Evolutionary conservation across 1,140 invertebrate genomes (phyloP).

Genomic region (Leptopilina clavipes): DNA sequence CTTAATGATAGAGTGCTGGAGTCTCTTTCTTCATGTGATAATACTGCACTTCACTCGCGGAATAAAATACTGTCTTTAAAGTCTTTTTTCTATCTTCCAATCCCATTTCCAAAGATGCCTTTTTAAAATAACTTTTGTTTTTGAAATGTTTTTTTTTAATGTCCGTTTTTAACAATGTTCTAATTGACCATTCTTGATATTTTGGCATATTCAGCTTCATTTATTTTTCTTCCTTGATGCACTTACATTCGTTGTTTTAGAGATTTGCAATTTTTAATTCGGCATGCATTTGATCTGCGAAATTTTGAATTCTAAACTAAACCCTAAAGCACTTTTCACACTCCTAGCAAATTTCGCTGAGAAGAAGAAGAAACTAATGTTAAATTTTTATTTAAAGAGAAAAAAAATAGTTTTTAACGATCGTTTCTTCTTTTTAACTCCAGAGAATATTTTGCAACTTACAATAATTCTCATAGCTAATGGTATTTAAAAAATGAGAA

Average conservation of each 20-base stretch:
- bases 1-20: not conserved
- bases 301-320: slow-evolving; percentile 2
- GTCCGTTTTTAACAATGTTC: not conserved
- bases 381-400: too few relatives aligned
- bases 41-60: slow-evolving; percentile 30
- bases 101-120: not conserved
- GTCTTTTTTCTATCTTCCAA: not conserved
- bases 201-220: not conserved
- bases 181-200: not conserved
- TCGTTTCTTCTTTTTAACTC: too few relatives aligned
- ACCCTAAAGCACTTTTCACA: slow-evolving; percentile 12
- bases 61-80: slow-evolving; percentile 13
- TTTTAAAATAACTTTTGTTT: slow-evolving; percentile 1
- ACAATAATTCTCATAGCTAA: too few relatives aligned
- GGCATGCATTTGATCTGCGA: slow-evolving; percentile 2
- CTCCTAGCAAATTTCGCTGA: not conserved
- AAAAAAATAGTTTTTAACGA: too few relatives aligned
- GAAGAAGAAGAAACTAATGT: not conserved
- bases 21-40: slow-evolving; percentile 5
- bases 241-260: slow-evolving; percentile 18
- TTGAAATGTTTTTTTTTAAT: not conserved
- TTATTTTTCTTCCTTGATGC: slow-evolving; percentile 13
- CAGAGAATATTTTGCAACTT: too few relatives aligned
- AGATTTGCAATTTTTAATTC: not conserved
- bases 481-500: too few relatives aligned